Evolutionary conservation across 2,113 vertebrate genomes (phyloP), one percentile per base, ranked within the genome.

Genomic region (Maccullochella peelii): DNA sequence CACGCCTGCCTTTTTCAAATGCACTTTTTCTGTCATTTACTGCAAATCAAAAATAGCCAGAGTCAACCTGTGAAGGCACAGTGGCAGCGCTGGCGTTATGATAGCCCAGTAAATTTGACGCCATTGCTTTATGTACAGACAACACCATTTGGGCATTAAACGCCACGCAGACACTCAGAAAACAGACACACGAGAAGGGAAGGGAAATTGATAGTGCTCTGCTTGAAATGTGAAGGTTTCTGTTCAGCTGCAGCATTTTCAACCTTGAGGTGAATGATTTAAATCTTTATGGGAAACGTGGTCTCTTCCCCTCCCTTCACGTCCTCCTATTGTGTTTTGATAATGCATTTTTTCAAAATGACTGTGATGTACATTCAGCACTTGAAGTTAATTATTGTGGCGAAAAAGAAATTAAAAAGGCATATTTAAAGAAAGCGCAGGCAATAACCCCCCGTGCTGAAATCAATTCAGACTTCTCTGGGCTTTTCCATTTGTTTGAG

Each of bases 1-100:
- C 59, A 90, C 61, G 93, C 91, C 87, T 91, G 95, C 95, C 95
- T 96, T 93, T 33, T 93, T 93, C 89, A 94, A 95, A 96, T 95
- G 88, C 90, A 96, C 94, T 95, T 95, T 94, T 96, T 89, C 95
- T 90, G 85, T 92, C 92, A 84, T 93, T 94, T 86, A 88, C 80
- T 36, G 93, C 93, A 95, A 94, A 95, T 95, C 92, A 95, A 93
- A 94, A 90, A 86, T 77, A 84, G 87, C 87, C 90, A 83, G 87
- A 85, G 83, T 76, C 85, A 69, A 88, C 81, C 78, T 63, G 79
- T 15, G 87, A 87, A 72, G 75, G 72, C 36, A 42, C 54, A 9
- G 87, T 47, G 71, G 59, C 80, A 68, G 71, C 65, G 23, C 52
- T 2, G 49, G 73, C 67, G 55, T 61, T 40, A 42, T 86, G 92